Conservation (phyloP, 2,888 invertebrate species). For the Drosophila hamatofila region DNA sequence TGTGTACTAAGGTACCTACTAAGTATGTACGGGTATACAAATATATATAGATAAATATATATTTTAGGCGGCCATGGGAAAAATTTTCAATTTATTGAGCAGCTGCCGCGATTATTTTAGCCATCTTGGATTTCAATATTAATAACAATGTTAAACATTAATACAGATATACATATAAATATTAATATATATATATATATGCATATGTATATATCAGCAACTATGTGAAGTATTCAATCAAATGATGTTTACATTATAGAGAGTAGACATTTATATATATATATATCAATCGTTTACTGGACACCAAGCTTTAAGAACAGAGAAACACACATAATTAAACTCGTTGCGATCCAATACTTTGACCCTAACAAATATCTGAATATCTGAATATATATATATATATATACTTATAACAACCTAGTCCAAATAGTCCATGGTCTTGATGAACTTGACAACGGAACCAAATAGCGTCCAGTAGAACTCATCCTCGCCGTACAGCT, state of each 20-base stretch:
- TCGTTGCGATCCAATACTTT: slow-evolving; percentile 31
- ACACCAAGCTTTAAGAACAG: slow-evolving; percentile 23
- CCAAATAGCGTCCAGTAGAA: slow-evolving; percentile 99
- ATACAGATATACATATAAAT: slow-evolving; percentile 3
- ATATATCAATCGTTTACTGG: slow-evolving; percentile 28
- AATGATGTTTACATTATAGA: slow-evolving; percentile 19
- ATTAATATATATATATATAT: slow-evolving; percentile 1
- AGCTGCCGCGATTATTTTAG: slow-evolving; percentile 13
- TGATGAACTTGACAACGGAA: slow-evolving; percentile 98
- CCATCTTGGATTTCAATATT: slow-evolving; percentile 18
- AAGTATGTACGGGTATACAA: slow-evolving; percentile 49
- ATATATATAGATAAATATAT: slow-evolving; percentile 19
- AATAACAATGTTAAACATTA: slow-evolving; percentile 27
- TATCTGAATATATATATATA: slow-evolving; percentile 46
- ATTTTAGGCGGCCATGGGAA: slow-evolving; percentile 35
- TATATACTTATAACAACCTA: slow-evolving; percentile 46
- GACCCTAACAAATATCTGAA: slow-evolving; percentile 28
- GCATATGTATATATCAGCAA: slow-evolving; percentile 1
- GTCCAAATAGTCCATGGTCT: slow-evolving; percentile 91
- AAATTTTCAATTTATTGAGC: slow-evolving; percentile 23
- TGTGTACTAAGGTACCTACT: slow-evolving; percentile 36
- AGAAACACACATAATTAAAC: slow-evolving; percentile 25
- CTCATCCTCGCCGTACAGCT: slow-evolving; percentile 94
- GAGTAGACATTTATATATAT: slow-evolving; percentile 17
- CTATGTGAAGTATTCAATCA: slow-evolving; percentile 17